Percentiles rank a stretch among this genome's conserved stretches.
These are phyloP conservation scores for Trimorus sp. DNA, from an alignment of 2,888 invertebrate species.

Conservation along the genomic window DNA sequence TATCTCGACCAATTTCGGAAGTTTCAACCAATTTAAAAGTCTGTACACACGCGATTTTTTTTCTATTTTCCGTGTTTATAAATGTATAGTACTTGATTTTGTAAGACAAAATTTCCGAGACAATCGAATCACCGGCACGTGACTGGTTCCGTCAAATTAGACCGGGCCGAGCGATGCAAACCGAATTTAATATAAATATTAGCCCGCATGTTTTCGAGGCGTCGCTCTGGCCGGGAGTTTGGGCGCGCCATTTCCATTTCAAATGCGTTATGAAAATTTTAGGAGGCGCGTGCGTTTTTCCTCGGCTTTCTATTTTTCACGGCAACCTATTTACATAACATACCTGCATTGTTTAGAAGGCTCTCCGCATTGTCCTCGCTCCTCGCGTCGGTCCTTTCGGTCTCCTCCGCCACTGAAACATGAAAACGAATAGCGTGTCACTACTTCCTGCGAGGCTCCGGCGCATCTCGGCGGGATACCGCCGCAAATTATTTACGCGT, in stretches of 20 bases:
- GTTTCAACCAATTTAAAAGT: too few relatives aligned
- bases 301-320: constrained; percentile 60
- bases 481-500: constrained; percentile 40
- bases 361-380: constrained; percentile 66
- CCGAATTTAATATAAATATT: too few relatives aligned
- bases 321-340: constrained; percentile 59
- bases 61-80: too few relatives aligned
- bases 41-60: too few relatives aligned
- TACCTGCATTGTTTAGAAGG: constrained; percentile 66
- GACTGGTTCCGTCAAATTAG: too few relatives aligned
- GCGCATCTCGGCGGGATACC: neutral
- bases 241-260: constrained; percentile 60
- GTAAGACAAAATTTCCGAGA: too few relatives aligned
- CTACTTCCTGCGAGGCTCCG: constrained; percentile 11
- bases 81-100: too few relatives aligned
- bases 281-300: constrained; percentile 54
- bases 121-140: too few relatives aligned
- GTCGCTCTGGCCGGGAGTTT: constrained; percentile 20
- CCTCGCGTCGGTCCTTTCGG: constrained; percentile 54
- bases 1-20: too few relatives aligned
- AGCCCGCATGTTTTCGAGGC: too few relatives aligned
- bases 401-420: constrained; percentile 71
- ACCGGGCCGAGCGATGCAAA: too few relatives aligned
- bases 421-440: constrained; percentile 60
- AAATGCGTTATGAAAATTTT: constrained; percentile 61